Conservation (phyloP, 2,113 vertebrate genomes). For the Tachycineta bicolor region DNA sequence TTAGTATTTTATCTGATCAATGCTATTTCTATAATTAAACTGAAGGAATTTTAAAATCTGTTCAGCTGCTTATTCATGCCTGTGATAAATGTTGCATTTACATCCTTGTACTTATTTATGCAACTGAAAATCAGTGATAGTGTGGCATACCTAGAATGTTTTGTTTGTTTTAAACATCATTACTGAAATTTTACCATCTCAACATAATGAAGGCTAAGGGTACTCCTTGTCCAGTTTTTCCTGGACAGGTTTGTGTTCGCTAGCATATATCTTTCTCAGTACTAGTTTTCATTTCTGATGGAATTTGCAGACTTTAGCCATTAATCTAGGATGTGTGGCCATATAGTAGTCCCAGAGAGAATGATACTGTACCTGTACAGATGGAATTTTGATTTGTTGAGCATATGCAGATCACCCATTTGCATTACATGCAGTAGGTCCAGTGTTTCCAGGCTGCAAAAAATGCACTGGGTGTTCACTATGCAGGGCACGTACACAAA, state of each 20-base stretch:
- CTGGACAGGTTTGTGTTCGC: not conserved
- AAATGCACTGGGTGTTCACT: not conserved
- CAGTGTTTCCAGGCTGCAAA: not conserved
- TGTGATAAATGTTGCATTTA: not conserved
- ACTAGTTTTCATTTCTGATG: not conserved
- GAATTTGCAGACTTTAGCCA: not conserved
- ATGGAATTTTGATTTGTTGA: not conserved
- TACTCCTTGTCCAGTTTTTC: not conserved
- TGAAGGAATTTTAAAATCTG: not conserved
- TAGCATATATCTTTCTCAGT: not conserved
- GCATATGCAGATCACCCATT: not conserved
- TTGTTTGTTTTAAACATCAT: not conserved
- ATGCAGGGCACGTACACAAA: not conserved
- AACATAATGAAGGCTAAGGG: not conserved
- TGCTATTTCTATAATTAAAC: not conserved
- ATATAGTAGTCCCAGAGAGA: not conserved
- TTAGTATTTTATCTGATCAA: not conserved
- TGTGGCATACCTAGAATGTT: not conserved
- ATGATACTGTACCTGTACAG: not conserved
- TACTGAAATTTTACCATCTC: not conserved
- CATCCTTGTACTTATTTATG: not conserved
- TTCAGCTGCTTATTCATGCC: not conserved
- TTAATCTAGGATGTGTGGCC: not conserved
- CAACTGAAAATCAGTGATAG: not conserved
- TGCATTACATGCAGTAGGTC: not conserved